Percentiles rank a stretch among this genome's conserved stretches.
Conservation (phyloP, 2,888 invertebrate species). For the Drosophila vallismaia region DNA sequence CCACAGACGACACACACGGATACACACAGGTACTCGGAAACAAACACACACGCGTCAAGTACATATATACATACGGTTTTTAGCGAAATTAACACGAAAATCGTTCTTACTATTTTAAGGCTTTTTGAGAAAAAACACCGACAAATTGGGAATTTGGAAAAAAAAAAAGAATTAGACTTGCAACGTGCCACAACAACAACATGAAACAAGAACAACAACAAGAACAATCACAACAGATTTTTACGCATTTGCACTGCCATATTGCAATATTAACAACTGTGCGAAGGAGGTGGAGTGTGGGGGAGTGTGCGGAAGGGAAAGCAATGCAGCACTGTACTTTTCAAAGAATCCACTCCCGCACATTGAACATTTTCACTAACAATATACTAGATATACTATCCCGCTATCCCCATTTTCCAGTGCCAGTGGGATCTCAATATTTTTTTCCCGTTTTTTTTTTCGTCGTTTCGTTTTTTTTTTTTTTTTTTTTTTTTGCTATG, state of each 20-base stretch:
- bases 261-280: conserved; percentile 61
- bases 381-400: background rate
- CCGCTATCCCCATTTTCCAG: conserved; percentile 18
- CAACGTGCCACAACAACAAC: background rate
- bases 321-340: conserved; percentile 74
- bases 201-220: conserved; percentile 14
- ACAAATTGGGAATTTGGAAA: too few species aligned
- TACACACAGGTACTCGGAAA: conserved; percentile 36
- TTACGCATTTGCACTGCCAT: conserved; percentile 69
- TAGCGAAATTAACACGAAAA: conserved; percentile 53
- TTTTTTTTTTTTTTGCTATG: conserved; percentile 56
- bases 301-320: conserved; percentile 7
- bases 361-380: background rate
- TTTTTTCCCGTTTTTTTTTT: conserved; percentile 19
- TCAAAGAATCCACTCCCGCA: conserved; percentile 29
- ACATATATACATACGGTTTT: conserved; percentile 43
- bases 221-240: conserved; percentile 23
- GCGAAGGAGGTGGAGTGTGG: conserved; percentile 11
- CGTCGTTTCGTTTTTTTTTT: background rate
- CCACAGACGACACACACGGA: conserved; percentile 29
- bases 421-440: conserved; percentile 33
- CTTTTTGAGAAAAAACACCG: background rate
- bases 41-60: conserved; percentile 44
- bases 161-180: conserved; percentile 16
- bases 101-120: conserved; percentile 44